Conservation (phyloP, 2,888 invertebrate genomes). For the Megastigmus dorsalis region DNA sequence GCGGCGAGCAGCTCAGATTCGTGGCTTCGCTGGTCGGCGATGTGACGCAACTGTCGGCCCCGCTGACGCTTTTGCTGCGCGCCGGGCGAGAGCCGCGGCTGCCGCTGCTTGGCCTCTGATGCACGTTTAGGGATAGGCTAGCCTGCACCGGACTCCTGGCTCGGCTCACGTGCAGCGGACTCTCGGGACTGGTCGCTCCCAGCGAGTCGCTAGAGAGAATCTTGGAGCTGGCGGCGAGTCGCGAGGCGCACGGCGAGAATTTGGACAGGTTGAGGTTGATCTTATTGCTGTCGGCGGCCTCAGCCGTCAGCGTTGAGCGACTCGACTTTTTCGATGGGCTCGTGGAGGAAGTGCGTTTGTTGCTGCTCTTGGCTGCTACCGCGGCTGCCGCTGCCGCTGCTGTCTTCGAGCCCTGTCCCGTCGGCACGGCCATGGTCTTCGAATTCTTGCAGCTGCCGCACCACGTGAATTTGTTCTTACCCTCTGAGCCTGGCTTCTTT, state of each 20-base stretch:
- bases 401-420: constrained; percentile 14
- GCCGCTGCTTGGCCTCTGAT: constrained; percentile 57
- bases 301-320: constrained; percentile 68
- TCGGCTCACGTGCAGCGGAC: constrained; percentile 65
- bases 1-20: constrained; percentile 66
- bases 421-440: neutral
- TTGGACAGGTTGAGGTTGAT: constrained; percentile 69
- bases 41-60: constrained; percentile 67
- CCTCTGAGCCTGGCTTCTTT: constrained; percentile 3
- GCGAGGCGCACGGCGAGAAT: constrained; percentile 71
- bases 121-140: constrained; percentile 62
- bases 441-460: constrained; percentile 51
- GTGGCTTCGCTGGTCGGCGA: constrained; percentile 69
- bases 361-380: constrained; percentile 1
- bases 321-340: constrained; percentile 64
- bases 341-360: constrained; percentile 45
- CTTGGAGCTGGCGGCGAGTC: constrained; percentile 71
- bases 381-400: constrained; percentile 7
- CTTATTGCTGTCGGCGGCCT: constrained; percentile 61
- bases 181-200: constrained; percentile 62
- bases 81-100: constrained; percentile 27
- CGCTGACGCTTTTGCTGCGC: constrained; percentile 64
- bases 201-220: constrained; percentile 65
- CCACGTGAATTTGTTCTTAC: constrained; percentile 51
- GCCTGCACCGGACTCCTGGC: constrained; percentile 61